Percentiles rank a stretch among this genome's conserved stretches.
Conservation (phyloP, 2,797 vertebrate genomes). For the Chelon auratus region DNA sequence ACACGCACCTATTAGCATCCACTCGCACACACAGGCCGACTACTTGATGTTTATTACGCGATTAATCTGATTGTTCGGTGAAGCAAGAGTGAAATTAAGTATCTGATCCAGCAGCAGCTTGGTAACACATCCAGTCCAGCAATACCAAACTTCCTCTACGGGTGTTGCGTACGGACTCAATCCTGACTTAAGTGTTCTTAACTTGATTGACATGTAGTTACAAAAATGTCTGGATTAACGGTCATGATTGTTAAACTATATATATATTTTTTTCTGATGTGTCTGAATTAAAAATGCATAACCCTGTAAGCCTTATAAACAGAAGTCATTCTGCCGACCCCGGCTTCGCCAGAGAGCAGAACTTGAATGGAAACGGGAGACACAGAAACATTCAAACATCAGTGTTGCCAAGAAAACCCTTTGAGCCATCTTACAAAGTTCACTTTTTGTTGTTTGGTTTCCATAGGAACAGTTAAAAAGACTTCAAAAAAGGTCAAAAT, state of each 20-base stretch:
- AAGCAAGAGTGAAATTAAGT: conserved; percentile 66
- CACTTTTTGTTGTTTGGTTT: conserved; percentile 72
- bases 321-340: conserved; percentile 23
- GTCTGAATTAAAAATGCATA: conserved; percentile 27
- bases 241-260: conserved; percentile 38
- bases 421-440: conserved; percentile 53
- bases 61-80: conserved; percentile 71
- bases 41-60: conserved; percentile 57
- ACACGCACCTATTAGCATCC: conserved; percentile 1
- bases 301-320: conserved; percentile 60
- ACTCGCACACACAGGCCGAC: conserved; percentile 32
- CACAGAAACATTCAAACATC: conserved; percentile 61
- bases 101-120: conserved; percentile 57
- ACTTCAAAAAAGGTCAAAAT: conserved; percentile 75
- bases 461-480: conserved; percentile 82
- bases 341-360: conserved; percentile 40
- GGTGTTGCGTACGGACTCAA: conserved; percentile 25
- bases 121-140: conserved; percentile 31
- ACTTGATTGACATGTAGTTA: conserved; percentile 37
- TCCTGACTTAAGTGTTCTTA: conserved; percentile 16
- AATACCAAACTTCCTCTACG: conserved; percentile 31
- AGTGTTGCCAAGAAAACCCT: conserved; percentile 61
- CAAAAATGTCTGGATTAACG: conserved; percentile 33
- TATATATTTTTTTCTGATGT: conserved; percentile 7
- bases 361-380: conserved; percentile 56